Percentiles rank a stretch among this genome's conserved stretches.
These are phyloP conservation scores for Pristionchus japonicus DNA, from an alignment of 2,888 invertebrate genomes.

Conservation along the genomic window DNA sequence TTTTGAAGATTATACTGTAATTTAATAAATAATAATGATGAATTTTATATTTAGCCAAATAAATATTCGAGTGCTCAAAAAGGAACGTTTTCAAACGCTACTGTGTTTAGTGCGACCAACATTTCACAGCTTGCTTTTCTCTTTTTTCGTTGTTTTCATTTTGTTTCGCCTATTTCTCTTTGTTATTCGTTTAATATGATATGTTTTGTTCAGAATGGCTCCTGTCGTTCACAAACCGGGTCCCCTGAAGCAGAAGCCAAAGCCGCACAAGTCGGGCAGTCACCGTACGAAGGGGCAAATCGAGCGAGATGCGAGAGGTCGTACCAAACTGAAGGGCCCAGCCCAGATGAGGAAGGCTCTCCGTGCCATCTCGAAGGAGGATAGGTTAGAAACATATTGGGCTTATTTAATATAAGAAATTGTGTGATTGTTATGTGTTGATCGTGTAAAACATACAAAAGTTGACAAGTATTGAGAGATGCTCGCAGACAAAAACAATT, in stretches of 20 bases:
- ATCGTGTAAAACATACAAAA: neutral
- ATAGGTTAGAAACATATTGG: slow-evolving; percentile 46
- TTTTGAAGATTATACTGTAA: neutral
- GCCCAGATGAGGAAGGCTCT: slow-evolving; percentile 48
- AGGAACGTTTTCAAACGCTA: no score
- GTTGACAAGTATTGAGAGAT: neutral
- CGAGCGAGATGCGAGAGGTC: slow-evolving; percentile 50
- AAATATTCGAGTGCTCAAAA: neutral
- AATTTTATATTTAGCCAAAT: neutral
- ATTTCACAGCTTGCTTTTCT: neutral
- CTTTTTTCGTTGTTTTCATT: neutral
- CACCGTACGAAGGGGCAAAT: slow-evolving; percentile 90
- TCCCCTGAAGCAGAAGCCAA: slow-evolving; percentile 91
- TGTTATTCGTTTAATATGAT: neutral
- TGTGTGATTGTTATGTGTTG: no score
- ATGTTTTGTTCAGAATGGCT: slow-evolving; percentile 52
- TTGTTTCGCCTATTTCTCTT: slow-evolving; percentile 33
- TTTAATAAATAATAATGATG: neutral
- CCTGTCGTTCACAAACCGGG: slow-evolving; percentile 84
- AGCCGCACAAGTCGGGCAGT: slow-evolving; percentile 90
- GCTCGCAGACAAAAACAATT: no score
- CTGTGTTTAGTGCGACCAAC: slow-evolving; percentile 4
- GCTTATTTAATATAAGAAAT: neutral
- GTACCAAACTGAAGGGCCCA: slow-evolving; percentile 52
- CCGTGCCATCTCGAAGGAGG: slow-evolving; percentile 58